These are phyloP conservation scores for Drosophila lacertosa DNA, from an alignment of 1,140 invertebrate genomes.

Conservation along the genomic window DNA sequence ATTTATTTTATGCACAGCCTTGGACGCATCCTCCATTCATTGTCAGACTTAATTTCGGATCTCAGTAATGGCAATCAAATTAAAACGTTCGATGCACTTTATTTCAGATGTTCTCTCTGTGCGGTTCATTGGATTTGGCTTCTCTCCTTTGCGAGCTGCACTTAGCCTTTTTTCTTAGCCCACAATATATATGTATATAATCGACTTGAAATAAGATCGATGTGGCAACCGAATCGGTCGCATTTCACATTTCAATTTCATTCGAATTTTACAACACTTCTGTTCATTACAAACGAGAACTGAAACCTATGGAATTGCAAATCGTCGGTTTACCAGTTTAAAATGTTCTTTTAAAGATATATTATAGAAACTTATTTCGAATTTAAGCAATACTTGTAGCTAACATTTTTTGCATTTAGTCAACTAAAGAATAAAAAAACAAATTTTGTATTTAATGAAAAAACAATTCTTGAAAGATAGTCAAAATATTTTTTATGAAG, in stretches of 20 bases:
- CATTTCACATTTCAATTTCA: constrained; percentile 1
- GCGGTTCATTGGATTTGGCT: constrained; percentile 23
- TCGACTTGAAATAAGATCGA: constrained; percentile 8
- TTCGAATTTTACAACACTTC: background rate
- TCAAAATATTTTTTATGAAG: too few species aligned
- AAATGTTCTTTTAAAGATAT: background rate
- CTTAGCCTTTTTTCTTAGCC: constrained; percentile 1
- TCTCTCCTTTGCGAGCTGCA: background rate
- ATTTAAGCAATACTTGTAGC: too few species aligned
- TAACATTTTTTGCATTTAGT: too few species aligned
- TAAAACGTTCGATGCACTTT: constrained; percentile 60
- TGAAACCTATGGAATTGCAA: background rate
- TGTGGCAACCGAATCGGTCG: background rate
- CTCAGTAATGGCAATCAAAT: constrained; percentile 56
- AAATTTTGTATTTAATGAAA: too few species aligned
- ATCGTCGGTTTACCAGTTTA: constrained; percentile 1
- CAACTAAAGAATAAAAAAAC: too few species aligned
- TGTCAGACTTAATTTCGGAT: constrained; percentile 27
- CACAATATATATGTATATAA: background rate
- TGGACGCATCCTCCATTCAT: constrained; percentile 9
- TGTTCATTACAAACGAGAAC: background rate
- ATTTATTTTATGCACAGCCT: constrained; percentile 62
- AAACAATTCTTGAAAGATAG: too few species aligned
- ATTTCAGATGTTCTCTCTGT: constrained; percentile 2
- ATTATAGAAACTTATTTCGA: background rate